Base-by-base conservation (phyloP, 1,140 invertebrate species). In the Nylanderia fulva region DNA sequence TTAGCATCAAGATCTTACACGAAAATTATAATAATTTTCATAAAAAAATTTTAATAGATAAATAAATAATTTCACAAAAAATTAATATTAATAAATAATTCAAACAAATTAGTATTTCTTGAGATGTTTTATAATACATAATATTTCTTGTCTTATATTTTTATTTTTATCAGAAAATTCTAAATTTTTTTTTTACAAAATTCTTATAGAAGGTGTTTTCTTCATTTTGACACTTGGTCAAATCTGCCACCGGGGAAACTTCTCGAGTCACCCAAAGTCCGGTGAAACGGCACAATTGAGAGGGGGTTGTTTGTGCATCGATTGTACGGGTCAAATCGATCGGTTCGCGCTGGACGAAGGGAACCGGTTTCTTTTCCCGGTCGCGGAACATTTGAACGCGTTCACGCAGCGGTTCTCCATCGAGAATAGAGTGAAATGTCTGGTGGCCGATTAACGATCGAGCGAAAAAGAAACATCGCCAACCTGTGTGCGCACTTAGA, bases 341-440 rank as follows among this genome's bases (percentile, higher is more conserved):
- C 88, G 87, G 74, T 86, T 86, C 87, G 56, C 54, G 48, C 36
- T 76, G 75, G 75, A 27, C 75, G 11, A 48, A 84, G 29, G 75
- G 45, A 91, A 88, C 90, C 87, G 90, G 88, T 91, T 90, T 71
- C 79, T 33, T 91, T 90, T 71, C 79, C 42, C 15, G 29, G 1
- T 56, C 72, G 42, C 83, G 80, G 74, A 79, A 58, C 87, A 88
- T 84, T 18, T 88, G n/a, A 87, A 71, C 87, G 36, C n/a, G n/a
- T n/a, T 64, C 74, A n/a, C n/a, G n/a, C 79, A 83, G 88, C 86
- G 85, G 85, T 90, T 90, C 90, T 90, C 87, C 82, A 48, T 33
- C 15, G 33, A 48, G 52, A 39, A 63, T 6, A 48, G 52, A 39
- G 71, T 6, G 29, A 48, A 27, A 11, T 2, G 27, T 2, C 56